Evolutionary conservation across 2,113 vertebrate species (phyloP), one percentile per base, ranked within the genome.

Genomic region (Gymnobelideus leadbeateri): DNA sequence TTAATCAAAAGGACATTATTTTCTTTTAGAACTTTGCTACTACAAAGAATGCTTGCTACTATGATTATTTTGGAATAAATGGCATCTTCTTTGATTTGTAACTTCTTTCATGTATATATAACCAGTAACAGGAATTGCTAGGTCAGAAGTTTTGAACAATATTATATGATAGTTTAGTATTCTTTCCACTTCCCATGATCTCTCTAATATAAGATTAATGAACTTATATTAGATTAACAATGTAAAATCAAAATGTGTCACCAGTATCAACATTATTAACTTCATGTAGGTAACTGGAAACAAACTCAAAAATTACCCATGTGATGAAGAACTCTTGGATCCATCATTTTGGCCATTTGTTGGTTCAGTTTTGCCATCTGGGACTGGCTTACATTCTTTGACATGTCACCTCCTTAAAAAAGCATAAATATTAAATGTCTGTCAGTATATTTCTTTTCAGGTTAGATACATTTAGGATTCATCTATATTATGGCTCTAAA

Each of bases 261-360:
- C 5, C 68, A 8, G 23, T 77, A 19, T 43, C 68, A 84, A 84
- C 16, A 84, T n/a, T 84, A 43, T 84, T 43, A 84, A 96, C 49
- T 94, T 3, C 77, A 1, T 46, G n/a, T 89, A 91, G 97, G 37
- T 91, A 96, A 91, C 2, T 61, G 91, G 28, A n/a, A 93, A 94
- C 52, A 96, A 24, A 96, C 12, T 96, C 24, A 93, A 51, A 90
- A 98, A 97, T 97, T 99, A 99, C 99, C 99, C 99, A 99, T 99
- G 97, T 99, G 99, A 98, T 99, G 99, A 97, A 99, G 99, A 98
- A 99, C 99, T 98, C 99, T 98, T 28, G 99, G 99, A 98, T 99
- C 99, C 99, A 99, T 99, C 99, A 99, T 99, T 97, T 99, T 99
- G 94, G 99, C 99, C 99, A 99, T 99, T 98, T 99, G 99, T 97